Conservation (phyloP, 2,113 vertebrate species). For the Labrus mixtus region DNA sequence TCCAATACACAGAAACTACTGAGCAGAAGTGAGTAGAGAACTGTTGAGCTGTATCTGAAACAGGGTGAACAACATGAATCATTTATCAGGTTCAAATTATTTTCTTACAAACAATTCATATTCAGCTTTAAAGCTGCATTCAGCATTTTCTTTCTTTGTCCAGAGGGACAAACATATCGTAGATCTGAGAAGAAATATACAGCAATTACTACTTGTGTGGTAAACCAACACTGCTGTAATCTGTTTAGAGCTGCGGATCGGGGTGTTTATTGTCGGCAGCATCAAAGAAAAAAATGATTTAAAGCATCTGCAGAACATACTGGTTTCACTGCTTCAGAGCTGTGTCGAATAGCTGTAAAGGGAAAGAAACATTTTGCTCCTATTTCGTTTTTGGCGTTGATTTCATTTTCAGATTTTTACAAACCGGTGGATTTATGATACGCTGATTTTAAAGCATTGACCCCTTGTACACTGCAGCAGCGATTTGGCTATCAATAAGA, state of each 20-base stretch:
- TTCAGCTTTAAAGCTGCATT: slow-evolving; percentile 1
- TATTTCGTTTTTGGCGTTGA: not conserved
- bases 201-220: slow-evolving; percentile 5
- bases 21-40: slow-evolving; percentile 84
- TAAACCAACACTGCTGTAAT: not conserved
- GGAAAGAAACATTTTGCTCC: not conserved
- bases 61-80: not conserved
- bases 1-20: slow-evolving; percentile 88
- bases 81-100: not conserved
- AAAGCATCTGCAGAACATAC: slow-evolving; percentile 21
- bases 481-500: slow-evolving; percentile 19
- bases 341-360: slow-evolving; percentile 3
- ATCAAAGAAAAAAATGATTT: not conserved
- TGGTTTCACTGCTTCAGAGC: slow-evolving; percentile 18
- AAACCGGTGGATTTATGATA: slow-evolving; percentile 22
- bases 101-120: not conserved
- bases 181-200: slow-evolving; percentile 9
- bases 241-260: slow-evolving; percentile 2
- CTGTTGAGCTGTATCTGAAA: not conserved
- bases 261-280: slow-evolving; percentile 14
- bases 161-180: not conserved
- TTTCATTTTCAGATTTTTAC: slow-evolving; percentile 7
- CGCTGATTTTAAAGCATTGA: slow-evolving; percentile 25
- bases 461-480: not conserved
- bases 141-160: not conserved